Evolutionary conservation across 2,888 invertebrate species (phyloP).

Genomic region (Ametastegia equiseti): DNA sequence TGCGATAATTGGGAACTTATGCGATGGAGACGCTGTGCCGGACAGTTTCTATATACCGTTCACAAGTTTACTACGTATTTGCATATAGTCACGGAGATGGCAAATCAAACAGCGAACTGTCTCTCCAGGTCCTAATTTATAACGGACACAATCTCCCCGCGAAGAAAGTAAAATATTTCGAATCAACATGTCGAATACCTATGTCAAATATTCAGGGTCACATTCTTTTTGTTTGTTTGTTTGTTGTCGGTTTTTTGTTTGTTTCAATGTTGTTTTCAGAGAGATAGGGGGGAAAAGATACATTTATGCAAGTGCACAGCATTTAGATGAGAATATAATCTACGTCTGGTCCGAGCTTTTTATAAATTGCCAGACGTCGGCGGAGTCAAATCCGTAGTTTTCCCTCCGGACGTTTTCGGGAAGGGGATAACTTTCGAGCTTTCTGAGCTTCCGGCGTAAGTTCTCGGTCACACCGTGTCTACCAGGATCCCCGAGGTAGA

Average conservation of each 20-base stretch:
- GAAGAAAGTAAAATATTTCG: neutral
- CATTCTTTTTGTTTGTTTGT: neutral
- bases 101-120: neutral
- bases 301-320: no score
- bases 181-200: neutral
- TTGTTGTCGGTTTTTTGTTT: no score
- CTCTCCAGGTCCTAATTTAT: neutral
- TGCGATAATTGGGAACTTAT: neutral
- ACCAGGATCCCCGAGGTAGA: conserved; percentile 81
- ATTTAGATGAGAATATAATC: neutral
- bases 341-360: neutral
- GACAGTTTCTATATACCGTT: neutral
- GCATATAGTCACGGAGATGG: neutral
- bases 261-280: no score
- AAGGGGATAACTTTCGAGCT: conserved; percentile 76
- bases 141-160: neutral
- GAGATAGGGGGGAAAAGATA: no score
- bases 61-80: neutral
- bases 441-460: conserved; percentile 71
- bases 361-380: conserved; percentile 76
- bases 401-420: conserved; percentile 76
- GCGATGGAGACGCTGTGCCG: neutral
- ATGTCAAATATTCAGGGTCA: neutral
- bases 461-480: conserved; percentile 77
- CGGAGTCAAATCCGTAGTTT: conserved; percentile 78